Evolutionary conservation across 2,797 vertebrate species (phyloP).

Genomic region (Gobionotothen gibberifrons): DNA sequence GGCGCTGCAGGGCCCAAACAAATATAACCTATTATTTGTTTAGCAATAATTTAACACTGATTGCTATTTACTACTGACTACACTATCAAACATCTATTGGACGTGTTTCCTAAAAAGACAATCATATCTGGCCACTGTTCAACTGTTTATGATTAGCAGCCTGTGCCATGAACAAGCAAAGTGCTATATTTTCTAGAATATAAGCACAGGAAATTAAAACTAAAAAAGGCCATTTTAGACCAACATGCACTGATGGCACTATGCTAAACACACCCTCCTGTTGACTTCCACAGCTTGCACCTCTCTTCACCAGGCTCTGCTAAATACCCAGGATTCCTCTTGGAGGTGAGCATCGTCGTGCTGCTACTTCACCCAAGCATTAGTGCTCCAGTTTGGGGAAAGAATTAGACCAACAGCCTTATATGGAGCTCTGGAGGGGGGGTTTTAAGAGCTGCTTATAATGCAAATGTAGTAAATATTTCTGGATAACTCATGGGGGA

Average conservation of each 20-base stretch:
- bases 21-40: not conserved
- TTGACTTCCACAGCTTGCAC: constrained; percentile 3
- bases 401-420: not conserved
- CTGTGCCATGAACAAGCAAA: not conserved
- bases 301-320: constrained; percentile 39
- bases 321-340: constrained; percentile 55
- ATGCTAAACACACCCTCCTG: constrained; percentile 19
- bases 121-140: not conserved
- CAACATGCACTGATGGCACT: not conserved
- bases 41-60: not conserved
- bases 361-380: not conserved
- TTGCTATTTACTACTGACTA: not conserved
- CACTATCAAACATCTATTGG: not conserved
- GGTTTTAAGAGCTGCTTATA: constrained; percentile 31
- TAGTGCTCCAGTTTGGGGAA: constrained; percentile 7
- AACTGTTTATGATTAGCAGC: not conserved
- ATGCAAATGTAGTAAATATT: constrained; percentile 43
- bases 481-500: constrained; percentile 21
- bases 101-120: not conserved
- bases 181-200: not conserved
- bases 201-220: not conserved
- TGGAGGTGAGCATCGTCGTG: constrained; percentile 13
- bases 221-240: too few species aligned
- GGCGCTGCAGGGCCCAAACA: not conserved
- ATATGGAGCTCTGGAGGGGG: constrained; percentile 6